Conservation (phyloP, 2,113 vertebrate species). For the Myotis davidii region DNA sequence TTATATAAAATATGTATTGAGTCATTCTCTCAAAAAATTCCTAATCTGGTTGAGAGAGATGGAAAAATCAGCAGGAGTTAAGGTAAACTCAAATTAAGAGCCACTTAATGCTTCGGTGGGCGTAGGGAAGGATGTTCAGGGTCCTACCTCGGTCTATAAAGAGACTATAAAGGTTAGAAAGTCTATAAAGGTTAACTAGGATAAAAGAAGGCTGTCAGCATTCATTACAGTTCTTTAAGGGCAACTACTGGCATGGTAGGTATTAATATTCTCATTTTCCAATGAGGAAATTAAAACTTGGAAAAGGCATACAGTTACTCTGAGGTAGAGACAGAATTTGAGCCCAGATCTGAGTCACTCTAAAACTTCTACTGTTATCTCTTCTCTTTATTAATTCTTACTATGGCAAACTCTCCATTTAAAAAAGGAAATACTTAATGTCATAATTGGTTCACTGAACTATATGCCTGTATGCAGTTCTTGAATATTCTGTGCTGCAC, state of each 20-base stretch:
- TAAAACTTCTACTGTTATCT: not conserved
- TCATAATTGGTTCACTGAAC: not conserved
- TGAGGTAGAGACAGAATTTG: not conserved
- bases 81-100: not conserved
- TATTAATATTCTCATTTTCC: constrained; percentile 27
- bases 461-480: not conserved
- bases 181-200: not conserved
- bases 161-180: not conserved
- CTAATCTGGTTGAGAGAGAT: not conserved
- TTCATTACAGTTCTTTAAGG: not conserved
- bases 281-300: not conserved
- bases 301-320: not conserved
- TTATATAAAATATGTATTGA: constrained; percentile 34
- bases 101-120: not conserved
- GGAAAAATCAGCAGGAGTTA: not conserved
- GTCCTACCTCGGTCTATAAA: not conserved
- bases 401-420: not conserved
- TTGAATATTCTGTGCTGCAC: not conserved
- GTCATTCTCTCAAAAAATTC: not conserved
- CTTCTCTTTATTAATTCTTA: not conserved
- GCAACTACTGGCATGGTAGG: fast-evolving
- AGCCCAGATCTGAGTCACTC: not conserved
- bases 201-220: fast-evolving
- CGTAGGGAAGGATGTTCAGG: not conserved
- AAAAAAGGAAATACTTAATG: not conserved